phyloP scores from a whole-genome alignment of 2,113 vertebrate species.

The Corvus cornix region DNA sequence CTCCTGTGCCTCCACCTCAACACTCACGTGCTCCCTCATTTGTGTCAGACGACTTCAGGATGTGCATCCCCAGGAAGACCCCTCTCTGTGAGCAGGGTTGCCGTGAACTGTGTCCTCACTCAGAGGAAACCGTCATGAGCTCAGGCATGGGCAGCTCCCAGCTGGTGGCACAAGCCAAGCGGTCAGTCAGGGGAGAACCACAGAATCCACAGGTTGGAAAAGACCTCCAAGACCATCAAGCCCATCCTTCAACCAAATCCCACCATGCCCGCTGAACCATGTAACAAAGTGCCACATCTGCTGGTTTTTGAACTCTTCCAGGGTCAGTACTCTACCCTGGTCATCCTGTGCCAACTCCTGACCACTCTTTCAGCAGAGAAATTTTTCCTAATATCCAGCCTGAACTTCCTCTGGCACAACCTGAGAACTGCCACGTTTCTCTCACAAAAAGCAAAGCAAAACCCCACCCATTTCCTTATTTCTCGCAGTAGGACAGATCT shows the following conservation, averaged over 20 bases:
- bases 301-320: neutral
- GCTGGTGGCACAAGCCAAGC: neutral
- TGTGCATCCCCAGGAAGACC: neutral
- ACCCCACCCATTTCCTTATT: accelerated
- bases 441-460: neutral
- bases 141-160: neutral
- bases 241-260: neutral
- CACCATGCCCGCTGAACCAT: neutral
- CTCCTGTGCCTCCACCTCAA: neutral
- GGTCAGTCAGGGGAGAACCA: neutral
- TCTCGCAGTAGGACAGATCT: neutral
- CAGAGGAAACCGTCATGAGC: neutral
- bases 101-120: neutral
- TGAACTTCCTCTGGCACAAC: neutral
- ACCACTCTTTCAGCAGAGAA: neutral
- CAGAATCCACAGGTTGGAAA: neutral
- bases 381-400: neutral
- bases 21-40: neutral
- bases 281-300: neutral
- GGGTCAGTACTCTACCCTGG: neutral
- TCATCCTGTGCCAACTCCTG: neutral
- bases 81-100: neutral
- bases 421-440: neutral
- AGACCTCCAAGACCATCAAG: neutral
- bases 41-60: neutral